These are phyloP conservation scores for Lordiphosa collinella DNA, from an alignment of 1,140 invertebrate species.

Conservation along the genomic window DNA sequence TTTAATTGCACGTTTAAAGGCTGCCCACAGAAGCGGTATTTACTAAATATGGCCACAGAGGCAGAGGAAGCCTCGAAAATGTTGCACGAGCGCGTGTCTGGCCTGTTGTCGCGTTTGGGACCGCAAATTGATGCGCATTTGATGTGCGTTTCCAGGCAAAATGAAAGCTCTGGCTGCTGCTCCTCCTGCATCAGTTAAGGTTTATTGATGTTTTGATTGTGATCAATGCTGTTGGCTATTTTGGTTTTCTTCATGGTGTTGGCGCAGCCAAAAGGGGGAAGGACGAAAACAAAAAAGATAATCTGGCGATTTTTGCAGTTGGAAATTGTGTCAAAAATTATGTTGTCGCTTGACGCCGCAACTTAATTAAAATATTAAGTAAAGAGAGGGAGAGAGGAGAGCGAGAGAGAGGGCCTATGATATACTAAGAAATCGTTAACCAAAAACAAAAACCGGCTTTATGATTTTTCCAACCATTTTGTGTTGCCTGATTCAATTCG, in stretches of 20 bases:
- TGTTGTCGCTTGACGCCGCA: conserved; percentile 58
- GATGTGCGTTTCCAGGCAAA: conserved; percentile 47
- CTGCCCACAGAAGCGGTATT: conserved; percentile 74
- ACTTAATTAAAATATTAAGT: conserved; percentile 69
- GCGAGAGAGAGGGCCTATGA: background rate
- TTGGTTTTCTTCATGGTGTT: conserved; percentile 6
- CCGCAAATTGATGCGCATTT: conserved; percentile 71
- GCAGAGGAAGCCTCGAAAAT: conserved; percentile 31
- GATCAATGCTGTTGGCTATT: conserved; percentile 69
- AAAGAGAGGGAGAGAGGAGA: conserved; percentile 2
- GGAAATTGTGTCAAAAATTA: conserved; percentile 75
- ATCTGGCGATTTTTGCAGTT: conserved; percentile 31
- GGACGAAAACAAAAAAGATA: too few species aligned
- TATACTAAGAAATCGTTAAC: conserved; percentile 12
- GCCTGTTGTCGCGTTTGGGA: conserved; percentile 54
- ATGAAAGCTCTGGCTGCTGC: conserved; percentile 26
- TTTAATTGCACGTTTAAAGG: conserved; percentile 77
- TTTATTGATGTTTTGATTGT: conserved; percentile 79
- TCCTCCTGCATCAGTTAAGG: conserved; percentile 68
- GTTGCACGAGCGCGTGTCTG: conserved; percentile 61
- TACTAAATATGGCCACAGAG: conserved; percentile 70
- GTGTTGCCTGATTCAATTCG: conserved; percentile 46
- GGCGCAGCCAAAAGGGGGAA: background rate
- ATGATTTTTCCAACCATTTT: conserved; percentile 77
- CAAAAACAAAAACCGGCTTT: conserved; percentile 56